Conservation (phyloP, 2,113 vertebrate species). For the Nerophis ophidion region DNA sequence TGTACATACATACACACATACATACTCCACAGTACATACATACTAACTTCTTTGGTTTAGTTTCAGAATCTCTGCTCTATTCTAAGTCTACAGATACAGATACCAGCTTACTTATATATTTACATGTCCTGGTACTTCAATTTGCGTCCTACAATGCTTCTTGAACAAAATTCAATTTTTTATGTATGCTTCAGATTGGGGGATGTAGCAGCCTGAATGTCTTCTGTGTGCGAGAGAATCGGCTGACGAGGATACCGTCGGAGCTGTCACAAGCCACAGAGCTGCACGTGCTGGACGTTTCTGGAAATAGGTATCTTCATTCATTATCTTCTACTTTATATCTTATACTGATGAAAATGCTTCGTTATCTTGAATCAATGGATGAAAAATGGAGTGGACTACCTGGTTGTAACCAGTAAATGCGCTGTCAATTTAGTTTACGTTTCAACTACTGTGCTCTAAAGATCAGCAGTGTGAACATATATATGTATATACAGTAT, state of each 20-base stretch:
- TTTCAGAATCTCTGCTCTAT: too few relatives aligned
- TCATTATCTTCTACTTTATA: neutral
- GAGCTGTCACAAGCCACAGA: conserved; percentile 91
- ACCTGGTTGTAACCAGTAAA: too few relatives aligned
- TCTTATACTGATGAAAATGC: neutral
- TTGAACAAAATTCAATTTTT: neutral
- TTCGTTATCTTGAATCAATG: too few relatives aligned
- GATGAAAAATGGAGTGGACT: too few relatives aligned
- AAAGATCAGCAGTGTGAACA: too few relatives aligned
- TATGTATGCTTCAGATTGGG: conserved; percentile 75
- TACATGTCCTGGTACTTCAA: neutral
- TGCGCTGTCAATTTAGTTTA: too few relatives aligned
- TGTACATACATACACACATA: too few relatives aligned
- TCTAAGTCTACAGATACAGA: too few relatives aligned
- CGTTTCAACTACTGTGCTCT: too few relatives aligned
- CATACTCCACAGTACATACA: too few relatives aligned
- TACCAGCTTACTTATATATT: neutral
- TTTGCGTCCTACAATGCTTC: neutral
- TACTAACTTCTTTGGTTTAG: too few relatives aligned
- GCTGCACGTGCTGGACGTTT: conserved; percentile 92
- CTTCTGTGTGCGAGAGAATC: conserved; percentile 91
- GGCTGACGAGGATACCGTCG: conserved; percentile 81
- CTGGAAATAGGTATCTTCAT: conserved; percentile 84
- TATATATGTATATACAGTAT: too few relatives aligned
- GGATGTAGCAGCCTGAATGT: conserved; percentile 92